Evolutionary conservation across 1,140 invertebrate species (phyloP).

Genomic region (Drosophila pachea): DNA sequence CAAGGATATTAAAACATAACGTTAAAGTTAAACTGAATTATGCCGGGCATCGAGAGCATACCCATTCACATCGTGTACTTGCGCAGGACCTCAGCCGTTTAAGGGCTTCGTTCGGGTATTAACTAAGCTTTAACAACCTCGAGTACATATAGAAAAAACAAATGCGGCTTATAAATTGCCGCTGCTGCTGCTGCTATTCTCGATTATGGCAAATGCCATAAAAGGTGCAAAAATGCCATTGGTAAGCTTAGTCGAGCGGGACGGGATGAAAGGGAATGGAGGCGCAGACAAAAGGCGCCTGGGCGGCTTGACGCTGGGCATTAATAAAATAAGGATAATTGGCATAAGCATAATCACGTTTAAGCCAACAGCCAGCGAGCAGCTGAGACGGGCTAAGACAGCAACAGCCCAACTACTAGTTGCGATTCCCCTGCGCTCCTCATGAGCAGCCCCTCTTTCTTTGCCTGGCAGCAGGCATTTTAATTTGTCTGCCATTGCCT

Average conservation of each 20-base stretch:
- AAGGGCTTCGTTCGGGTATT: conserved; percentile 50
- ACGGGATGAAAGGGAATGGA: not conserved
- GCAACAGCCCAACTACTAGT: conserved; percentile 49
- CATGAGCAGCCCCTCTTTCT: conserved; percentile 50
- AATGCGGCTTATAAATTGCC: conserved; percentile 66
- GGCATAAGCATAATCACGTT: conserved; percentile 77
- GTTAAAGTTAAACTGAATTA: conserved; percentile 16
- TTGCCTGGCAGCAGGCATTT: conserved; percentile 63
- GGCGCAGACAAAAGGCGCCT: conserved; percentile 33
- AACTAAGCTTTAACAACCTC: conserved; percentile 55
- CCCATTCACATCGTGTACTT: not conserved
- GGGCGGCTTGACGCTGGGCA: conserved; percentile 37
- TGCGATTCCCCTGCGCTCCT: conserved; percentile 36
- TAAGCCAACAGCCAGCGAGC: conserved; percentile 69
- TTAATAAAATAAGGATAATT: conserved; percentile 78
- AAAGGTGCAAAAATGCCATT: conserved; percentile 71
- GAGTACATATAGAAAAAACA: conserved; percentile 53
- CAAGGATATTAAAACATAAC: not conserved
- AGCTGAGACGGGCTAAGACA: conserved; percentile 57
- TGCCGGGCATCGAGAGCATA: not conserved
- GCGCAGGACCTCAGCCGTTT: conserved; percentile 12
- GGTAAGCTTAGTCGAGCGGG: conserved; percentile 55
- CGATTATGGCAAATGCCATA: conserved; percentile 71
- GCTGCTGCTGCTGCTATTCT: conserved; percentile 32
- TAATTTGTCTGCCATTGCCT: conserved; percentile 58